phyloP scores from a whole-genome alignment of 2,888 invertebrate genomes.

The Acanthopleura granulata region DNA sequence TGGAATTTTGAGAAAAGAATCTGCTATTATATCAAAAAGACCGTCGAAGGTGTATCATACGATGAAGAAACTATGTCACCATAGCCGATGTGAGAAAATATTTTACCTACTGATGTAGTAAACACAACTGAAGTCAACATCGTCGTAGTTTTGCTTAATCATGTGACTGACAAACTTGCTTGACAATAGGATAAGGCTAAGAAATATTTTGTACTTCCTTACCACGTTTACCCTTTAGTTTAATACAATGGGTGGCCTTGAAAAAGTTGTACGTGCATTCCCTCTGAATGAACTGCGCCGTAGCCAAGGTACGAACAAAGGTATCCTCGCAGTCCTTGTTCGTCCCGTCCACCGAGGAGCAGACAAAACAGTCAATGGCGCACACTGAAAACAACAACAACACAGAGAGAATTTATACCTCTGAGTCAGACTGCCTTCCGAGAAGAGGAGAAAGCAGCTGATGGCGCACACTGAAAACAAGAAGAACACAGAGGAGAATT shows the following conservation, averaged over 20 bases:
- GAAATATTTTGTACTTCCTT: background rate
- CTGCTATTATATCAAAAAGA: too few species aligned
- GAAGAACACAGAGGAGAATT: background rate
- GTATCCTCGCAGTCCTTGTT: constrained; percentile 52
- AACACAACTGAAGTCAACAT: too few species aligned
- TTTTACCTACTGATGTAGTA: too few species aligned
- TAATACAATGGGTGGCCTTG: constrained; percentile 56
- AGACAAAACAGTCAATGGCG: constrained; percentile 58
- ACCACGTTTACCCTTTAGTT: constrained; percentile 55
- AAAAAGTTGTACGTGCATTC: constrained; percentile 54
- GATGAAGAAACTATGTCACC: too few species aligned
- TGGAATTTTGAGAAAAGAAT: too few species aligned
- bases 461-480: constrained; percentile 47
- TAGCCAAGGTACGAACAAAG: constrained; percentile 43
- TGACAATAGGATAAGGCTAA: too few species aligned
- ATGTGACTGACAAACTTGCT: too few species aligned
- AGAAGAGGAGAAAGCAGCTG: constrained; percentile 59
- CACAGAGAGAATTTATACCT: too few species aligned
- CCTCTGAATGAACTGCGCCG: constrained; percentile 47
- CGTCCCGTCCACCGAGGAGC: constrained; percentile 49
- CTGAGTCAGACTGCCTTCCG: constrained; percentile 47
- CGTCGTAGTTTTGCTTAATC: too few species aligned
- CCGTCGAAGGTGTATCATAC: too few species aligned
- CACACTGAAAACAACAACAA: constrained; percentile 38
- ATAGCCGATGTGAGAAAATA: too few species aligned